Percentiles rank a stretch among this genome's conserved stretches.
phyloP scores from a whole-genome alignment of 2,888 invertebrate species.

The Ceramica pisi region DNA sequence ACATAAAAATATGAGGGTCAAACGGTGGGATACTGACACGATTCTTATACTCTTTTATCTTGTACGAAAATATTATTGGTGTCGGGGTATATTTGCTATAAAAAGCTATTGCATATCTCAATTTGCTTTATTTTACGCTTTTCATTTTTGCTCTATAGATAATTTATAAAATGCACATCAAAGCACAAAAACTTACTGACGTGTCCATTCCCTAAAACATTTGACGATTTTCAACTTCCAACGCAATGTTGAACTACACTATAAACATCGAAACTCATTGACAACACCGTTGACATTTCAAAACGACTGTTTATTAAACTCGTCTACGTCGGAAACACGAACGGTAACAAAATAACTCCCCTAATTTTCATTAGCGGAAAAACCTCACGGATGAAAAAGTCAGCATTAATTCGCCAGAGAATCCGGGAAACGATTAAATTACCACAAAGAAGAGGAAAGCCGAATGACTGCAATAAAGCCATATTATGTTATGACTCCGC shows the following conservation, averaged over 20 bases:
- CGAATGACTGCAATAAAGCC: conserved; percentile 79
- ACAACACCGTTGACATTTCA: conserved; percentile 24
- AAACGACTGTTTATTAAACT: conserved; percentile 34
- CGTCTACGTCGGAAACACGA: conserved; percentile 23
- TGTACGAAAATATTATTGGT: conserved; percentile 22
- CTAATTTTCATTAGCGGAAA: conserved; percentile 73
- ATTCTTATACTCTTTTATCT: conserved; percentile 27
- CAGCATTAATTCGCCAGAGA: conserved; percentile 68
- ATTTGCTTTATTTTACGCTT: background rate
- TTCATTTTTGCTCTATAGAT: too few species aligned
- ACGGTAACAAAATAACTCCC: conserved; percentile 65
- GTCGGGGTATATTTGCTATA: background rate
- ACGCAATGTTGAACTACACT: background rate
- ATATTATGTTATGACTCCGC: conserved; percentile 74
- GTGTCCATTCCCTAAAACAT: background rate
- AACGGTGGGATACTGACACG: conserved; percentile 32
- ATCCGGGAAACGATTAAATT: conserved; percentile 84
- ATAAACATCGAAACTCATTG: conserved; percentile 6
- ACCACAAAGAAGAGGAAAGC: conserved; percentile 79
- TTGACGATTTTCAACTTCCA: background rate
- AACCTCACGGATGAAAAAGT: conserved; percentile 64
- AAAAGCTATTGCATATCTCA: background rate
- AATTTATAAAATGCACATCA: background rate
- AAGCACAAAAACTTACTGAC: conserved; percentile 14
- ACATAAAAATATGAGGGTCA: conserved; percentile 61